Conservation (phyloP, 2,113 vertebrate genomes). For the Herpailurus yagouaroundi region DNA sequence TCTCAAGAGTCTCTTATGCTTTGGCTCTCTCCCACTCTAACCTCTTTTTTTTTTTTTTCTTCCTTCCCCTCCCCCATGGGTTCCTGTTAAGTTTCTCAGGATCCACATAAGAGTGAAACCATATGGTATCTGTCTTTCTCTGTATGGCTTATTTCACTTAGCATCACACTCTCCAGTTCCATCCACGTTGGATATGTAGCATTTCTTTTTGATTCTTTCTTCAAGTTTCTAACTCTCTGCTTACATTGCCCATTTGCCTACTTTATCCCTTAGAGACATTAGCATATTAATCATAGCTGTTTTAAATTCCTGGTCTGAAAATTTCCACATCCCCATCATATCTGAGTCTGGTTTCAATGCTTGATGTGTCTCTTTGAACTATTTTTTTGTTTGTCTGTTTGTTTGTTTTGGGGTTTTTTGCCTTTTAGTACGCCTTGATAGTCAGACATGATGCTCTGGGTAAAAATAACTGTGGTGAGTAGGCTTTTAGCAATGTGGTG, state of each 20-base stretch:
- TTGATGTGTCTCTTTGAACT: neutral
- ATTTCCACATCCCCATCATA: neutral
- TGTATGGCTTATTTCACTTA: too few species aligned
- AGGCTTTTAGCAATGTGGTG: neutral
- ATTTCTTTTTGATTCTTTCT: neutral
- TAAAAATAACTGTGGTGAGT: neutral
- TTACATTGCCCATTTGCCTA: neutral
- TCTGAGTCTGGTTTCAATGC: neutral
- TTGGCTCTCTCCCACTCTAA: too few species aligned
- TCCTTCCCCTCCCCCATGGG: too few species aligned
- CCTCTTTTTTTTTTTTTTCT: too few species aligned
- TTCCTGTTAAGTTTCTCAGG: too few species aligned
- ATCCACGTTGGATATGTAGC: neutral
- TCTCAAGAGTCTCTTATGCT: too few species aligned
- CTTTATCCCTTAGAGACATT: neutral
- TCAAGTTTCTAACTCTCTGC: neutral
- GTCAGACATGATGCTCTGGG: neutral
- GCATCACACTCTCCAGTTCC: too few species aligned
- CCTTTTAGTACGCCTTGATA: neutral
- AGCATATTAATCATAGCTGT: neutral
- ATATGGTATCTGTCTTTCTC: too few species aligned
- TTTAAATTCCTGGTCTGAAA: neutral
- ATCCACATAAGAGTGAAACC: too few species aligned
- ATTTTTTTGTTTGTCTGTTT: neutral
- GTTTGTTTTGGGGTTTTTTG: neutral